phyloP scores from a whole-genome alignment of 2,888 invertebrate species.

The Xanthorhoe designata region DNA sequence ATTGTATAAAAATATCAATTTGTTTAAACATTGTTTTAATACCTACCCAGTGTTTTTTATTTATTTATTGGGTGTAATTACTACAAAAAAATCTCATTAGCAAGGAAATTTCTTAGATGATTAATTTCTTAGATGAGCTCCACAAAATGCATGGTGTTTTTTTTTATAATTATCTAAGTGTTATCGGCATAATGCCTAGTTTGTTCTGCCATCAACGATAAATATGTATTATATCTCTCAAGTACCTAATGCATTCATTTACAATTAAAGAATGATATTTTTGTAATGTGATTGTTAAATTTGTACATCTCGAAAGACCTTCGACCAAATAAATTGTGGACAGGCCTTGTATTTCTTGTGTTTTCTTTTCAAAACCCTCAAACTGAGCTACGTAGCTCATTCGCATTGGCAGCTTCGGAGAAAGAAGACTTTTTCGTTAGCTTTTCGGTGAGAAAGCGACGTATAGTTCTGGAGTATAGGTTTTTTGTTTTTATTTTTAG shows the following conservation, averaged over 20 bases:
- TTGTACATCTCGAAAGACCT: constrained; percentile 32
- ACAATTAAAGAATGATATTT: constrained; percentile 24
- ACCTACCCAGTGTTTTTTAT: too few relatives aligned
- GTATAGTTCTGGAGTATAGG: background rate
- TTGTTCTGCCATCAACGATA: constrained; percentile 17
- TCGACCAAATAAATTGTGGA: constrained; percentile 36
- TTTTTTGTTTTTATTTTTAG: constrained; percentile 19
- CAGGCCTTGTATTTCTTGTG: constrained; percentile 26
- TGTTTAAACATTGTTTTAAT: too few relatives aligned
- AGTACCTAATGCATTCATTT: constrained; percentile 27
- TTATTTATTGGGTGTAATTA: too few relatives aligned
- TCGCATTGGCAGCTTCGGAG: constrained; percentile 19
- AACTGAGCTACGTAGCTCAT: constrained; percentile 19
- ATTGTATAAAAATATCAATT: too few relatives aligned
- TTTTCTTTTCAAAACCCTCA: constrained; percentile 30
- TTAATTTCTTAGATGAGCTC: constrained; percentile 18
- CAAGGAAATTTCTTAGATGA: too few relatives aligned
- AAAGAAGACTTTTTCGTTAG: constrained; percentile 2
- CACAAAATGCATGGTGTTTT: constrained; percentile 17
- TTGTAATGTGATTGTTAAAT: constrained; percentile 32
- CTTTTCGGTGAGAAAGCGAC: background rate
- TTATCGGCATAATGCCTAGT: constrained; percentile 24
- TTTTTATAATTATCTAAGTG: constrained; percentile 22
- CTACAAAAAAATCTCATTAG: too few relatives aligned
- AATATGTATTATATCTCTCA: constrained; percentile 28